These are phyloP conservation scores for Harpagoxenus sublaevis DNA, from an alignment of 2,888 invertebrate genomes.

Conservation along the genomic window DNA sequence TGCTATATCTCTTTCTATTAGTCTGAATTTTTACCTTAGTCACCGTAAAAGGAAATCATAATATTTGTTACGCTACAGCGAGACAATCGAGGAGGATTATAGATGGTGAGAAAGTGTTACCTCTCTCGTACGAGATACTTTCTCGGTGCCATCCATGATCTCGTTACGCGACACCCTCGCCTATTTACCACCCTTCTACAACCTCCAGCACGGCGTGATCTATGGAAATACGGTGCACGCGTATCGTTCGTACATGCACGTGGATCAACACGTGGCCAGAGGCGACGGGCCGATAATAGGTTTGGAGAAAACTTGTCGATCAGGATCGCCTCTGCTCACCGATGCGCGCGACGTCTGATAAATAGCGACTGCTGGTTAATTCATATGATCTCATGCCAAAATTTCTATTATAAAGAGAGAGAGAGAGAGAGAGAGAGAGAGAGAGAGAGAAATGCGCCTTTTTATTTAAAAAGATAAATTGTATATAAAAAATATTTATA, in stretches of 20 bases:
- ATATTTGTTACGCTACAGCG: background rate
- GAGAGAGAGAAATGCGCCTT: background rate
- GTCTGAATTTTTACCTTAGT: background rate
- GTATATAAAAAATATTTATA: background rate
- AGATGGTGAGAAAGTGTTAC: constrained; percentile 51
- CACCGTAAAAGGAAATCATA: background rate
- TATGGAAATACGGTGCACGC: constrained; percentile 65
- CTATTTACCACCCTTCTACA: constrained; percentile 61
- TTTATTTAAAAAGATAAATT: background rate
- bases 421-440: background rate
- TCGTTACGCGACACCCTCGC: constrained; percentile 74
- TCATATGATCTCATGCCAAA: background rate
- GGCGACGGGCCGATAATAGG: constrained; percentile 71
- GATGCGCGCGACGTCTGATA: constrained; percentile 26
- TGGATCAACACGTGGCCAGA: constrained; percentile 80
- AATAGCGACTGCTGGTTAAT: background rate
- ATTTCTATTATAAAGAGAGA: background rate
- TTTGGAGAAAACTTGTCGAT: constrained; percentile 66
- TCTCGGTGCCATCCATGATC: constrained; percentile 68
- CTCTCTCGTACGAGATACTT: constrained; percentile 54
- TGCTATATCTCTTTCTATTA: background rate
- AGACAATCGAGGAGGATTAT: constrained; percentile 41
- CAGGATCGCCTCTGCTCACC: constrained; percentile 43
- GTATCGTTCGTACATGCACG: constrained; percentile 74
- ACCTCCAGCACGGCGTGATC: constrained; percentile 48